A percentile compares a stretch with the other conserved stretches of the same genome.
These are phyloP conservation scores for Monomorium pharaonis DNA, from an alignment of 1,140 invertebrate species.

Conservation along the genomic window DNA sequence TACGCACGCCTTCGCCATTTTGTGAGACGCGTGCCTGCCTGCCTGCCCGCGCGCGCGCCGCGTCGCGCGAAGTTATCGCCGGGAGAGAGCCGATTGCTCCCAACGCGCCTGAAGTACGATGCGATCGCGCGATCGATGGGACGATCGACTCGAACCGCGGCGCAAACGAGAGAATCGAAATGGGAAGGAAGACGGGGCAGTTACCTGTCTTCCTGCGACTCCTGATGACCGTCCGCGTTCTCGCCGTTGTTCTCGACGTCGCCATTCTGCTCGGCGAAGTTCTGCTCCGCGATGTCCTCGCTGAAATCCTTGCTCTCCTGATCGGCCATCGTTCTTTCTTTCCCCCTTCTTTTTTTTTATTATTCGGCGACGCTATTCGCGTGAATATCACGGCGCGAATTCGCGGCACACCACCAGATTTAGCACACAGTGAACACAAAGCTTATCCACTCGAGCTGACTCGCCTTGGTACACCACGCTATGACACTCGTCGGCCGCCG, in stretches of 20 bases:
- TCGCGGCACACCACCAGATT: not conserved
- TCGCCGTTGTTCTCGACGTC: constrained; percentile 80
- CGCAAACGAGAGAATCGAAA: not conserved
- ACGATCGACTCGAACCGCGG: not conserved
- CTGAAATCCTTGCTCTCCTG: constrained; percentile 85
- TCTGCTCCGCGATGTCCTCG: constrained; percentile 83
- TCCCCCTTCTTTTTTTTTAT: not conserved
- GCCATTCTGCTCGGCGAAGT: constrained; percentile 83
- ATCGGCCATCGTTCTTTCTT: constrained; percentile 83
- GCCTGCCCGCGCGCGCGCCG: constrained; percentile 28
- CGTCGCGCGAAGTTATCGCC: constrained; percentile 1
- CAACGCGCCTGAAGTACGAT: not conserved
- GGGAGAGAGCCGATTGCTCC: not conserved
- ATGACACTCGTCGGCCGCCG: constrained; percentile 75
- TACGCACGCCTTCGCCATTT: constrained; percentile 73
- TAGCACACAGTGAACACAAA: not conserved
- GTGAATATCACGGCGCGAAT: not conserved
- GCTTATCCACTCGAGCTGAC: too few relatives aligned
- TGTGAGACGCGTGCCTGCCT: constrained; percentile 59
- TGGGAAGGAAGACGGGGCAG: not conserved
- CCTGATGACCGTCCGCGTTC: constrained; percentile 81
- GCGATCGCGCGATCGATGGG: not conserved
- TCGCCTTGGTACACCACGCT: constrained; percentile 63
- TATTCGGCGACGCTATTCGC: not conserved
- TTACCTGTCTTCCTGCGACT: constrained; percentile 84